Percentiles rank a stretch among this genome's conserved stretches.
Conservation (phyloP, 2,797 vertebrate genomes). For the Sebastes cheni region DNA sequence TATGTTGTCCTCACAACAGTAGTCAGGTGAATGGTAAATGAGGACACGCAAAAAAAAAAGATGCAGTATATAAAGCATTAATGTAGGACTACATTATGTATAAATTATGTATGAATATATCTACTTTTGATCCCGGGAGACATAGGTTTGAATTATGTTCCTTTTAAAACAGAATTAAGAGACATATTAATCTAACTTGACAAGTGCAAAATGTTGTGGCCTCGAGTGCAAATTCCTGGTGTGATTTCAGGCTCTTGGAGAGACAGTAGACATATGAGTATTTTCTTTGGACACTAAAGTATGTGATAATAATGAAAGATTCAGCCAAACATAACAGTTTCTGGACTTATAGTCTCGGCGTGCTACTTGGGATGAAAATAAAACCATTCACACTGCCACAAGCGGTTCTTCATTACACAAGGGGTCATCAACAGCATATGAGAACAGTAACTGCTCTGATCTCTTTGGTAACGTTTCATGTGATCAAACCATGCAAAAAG, state of each 20-base stretch:
- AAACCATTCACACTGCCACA: slow-evolving; percentile 55
- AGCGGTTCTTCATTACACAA: slow-evolving; percentile 39
- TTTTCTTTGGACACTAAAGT: slow-evolving; percentile 60
- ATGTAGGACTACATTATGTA: not conserved
- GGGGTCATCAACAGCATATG: slow-evolving; percentile 54
- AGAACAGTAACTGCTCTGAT: slow-evolving; percentile 53
- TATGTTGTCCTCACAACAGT: slow-evolving; percentile 23
- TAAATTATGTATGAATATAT: slow-evolving; percentile 7
- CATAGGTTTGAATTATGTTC: slow-evolving; percentile 20
- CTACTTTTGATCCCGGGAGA: slow-evolving; percentile 16
- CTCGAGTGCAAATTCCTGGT: slow-evolving; percentile 53
- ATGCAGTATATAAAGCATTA: not conserved
- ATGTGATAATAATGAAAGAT: slow-evolving; percentile 57
- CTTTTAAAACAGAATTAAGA: slow-evolving; percentile 52
- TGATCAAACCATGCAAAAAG: slow-evolving; percentile 55
- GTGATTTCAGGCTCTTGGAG: slow-evolving; percentile 56
- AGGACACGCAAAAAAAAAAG: slow-evolving; percentile 1
- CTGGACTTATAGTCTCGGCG: slow-evolving; percentile 53
- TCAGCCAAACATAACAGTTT: slow-evolving; percentile 63
- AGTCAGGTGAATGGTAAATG: not conserved
- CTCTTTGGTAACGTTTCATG: slow-evolving; percentile 59
- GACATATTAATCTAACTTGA: slow-evolving; percentile 51
- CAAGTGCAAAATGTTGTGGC: slow-evolving; percentile 51
- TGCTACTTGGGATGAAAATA: slow-evolving; percentile 58
- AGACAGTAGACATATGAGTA: slow-evolving; percentile 55